Evolutionary conservation across 2,797 vertebrate genomes (phyloP).

Genomic region (Lepilemur septentrionalis): DNA sequence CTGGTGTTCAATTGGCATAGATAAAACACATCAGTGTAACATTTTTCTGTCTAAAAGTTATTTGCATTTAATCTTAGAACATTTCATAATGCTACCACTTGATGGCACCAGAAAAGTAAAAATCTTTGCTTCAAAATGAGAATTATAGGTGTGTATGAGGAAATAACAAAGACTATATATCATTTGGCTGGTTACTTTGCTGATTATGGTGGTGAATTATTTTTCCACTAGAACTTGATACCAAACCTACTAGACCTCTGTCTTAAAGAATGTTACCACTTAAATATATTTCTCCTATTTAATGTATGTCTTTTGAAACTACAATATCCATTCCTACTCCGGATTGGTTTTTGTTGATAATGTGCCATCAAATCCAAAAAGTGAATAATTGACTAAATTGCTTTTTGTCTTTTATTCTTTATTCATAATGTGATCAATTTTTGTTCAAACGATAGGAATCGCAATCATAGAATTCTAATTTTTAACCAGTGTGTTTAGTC

Average conservation of each 20-base stretch:
- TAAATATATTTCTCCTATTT: not conserved
- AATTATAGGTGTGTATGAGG: not conserved
- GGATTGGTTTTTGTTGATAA: not conserved
- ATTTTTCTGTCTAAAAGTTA: conserved; percentile 47
- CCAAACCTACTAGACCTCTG: not conserved
- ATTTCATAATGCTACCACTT: conserved; percentile 78
- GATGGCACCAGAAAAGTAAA: conserved; percentile 85
- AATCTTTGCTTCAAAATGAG: conserved; percentile 51
- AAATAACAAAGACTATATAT: not conserved
- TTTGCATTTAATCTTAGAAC: conserved; percentile 34
- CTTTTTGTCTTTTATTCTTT: not conserved
- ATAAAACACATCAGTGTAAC: not conserved
- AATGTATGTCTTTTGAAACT: not conserved
- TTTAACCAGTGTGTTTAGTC: conserved; percentile 6
- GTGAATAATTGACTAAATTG: not conserved
- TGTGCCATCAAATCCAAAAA: not conserved
- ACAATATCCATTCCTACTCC: not conserved
- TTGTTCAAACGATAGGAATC: not conserved
- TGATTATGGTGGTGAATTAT: not conserved
- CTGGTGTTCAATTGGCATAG: not conserved
- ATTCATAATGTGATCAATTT: not conserved
- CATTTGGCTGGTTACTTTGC: not conserved
- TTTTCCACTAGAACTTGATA: not conserved
- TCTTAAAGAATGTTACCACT: not conserved
- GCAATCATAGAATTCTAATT: not conserved